phyloP scores from a whole-genome alignment of 1,140 invertebrate genomes.

The Brachionus manjavacas region DNA sequence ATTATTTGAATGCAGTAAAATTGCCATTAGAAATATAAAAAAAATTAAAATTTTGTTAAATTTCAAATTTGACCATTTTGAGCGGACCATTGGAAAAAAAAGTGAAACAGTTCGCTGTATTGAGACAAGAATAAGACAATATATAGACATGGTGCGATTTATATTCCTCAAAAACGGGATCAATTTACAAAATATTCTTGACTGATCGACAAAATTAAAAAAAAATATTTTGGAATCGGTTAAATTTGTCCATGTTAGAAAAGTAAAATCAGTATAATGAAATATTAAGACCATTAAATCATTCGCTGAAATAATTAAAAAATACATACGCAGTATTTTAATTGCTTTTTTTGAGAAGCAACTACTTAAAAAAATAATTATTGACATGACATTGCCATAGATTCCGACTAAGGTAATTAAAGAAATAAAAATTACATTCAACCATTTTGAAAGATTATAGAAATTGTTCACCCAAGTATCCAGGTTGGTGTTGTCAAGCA shows the following conservation, averaged over 20 bases:
- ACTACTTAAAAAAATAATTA: neutral
- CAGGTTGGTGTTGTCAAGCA: neutral
- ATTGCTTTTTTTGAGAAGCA: neutral
- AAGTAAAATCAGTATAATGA: slow-evolving; percentile 1
- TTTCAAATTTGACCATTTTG: neutral
- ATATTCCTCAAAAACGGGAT: slow-evolving; percentile 2
- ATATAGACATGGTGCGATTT: neutral
- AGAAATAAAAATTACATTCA: slow-evolving; percentile 3
- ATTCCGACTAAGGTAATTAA: neutral
- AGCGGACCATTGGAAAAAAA: neutral
- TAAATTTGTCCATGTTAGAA: neutral
- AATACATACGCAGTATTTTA: neutral
- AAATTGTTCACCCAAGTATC: neutral
- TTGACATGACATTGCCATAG: neutral
- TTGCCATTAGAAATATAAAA: neutral
- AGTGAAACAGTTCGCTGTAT: neutral
- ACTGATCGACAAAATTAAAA: neutral
- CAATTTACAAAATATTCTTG: neutral
- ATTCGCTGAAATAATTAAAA: neutral
- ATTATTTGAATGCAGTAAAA: neutral
- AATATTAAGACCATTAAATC: neutral
- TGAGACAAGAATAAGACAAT: neutral
- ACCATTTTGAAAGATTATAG: slow-evolving; percentile 13
- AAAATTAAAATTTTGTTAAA: neutral
- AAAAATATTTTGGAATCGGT: neutral